Conservation (phyloP, 2,797 vertebrate species). For the Fistularia commersonii region DNA sequence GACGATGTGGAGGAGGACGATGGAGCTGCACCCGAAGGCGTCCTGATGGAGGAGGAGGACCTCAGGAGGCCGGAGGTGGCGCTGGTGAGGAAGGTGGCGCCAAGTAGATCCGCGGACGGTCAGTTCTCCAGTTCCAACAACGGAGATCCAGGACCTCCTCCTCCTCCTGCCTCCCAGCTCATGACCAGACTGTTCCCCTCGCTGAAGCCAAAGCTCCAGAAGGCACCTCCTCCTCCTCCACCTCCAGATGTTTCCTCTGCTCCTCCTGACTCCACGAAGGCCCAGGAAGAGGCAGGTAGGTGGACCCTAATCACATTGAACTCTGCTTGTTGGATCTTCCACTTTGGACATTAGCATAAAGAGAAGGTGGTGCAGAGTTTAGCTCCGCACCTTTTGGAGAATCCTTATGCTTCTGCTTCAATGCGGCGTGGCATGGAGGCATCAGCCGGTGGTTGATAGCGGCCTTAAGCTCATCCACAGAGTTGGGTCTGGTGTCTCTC, state of each 20-base stretch:
- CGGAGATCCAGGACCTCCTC: slow-evolving; percentile 52
- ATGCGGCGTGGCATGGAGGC: too few species aligned
- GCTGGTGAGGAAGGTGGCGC: slow-evolving; percentile 81
- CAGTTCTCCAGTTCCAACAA: slow-evolving; percentile 10
- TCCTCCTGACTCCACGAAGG: slow-evolving; percentile 19
- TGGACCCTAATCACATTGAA: not conserved
- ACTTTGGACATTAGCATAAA: too few species aligned
- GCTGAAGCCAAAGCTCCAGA: slow-evolving; percentile 79
- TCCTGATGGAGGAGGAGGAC: slow-evolving; percentile 2
- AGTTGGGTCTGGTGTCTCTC: too few species aligned
- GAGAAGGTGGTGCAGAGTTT: too few species aligned
- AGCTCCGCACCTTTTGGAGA: too few species aligned
- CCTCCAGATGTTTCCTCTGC: slow-evolving; percentile 24
- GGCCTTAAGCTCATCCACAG: too few species aligned
- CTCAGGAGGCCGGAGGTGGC: slow-evolving; percentile 51
- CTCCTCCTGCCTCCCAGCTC: slow-evolving; percentile 81
- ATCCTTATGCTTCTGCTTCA: too few species aligned
- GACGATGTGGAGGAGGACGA: slow-evolving; percentile 78
- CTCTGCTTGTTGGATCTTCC: not conserved
- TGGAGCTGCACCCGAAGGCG: slow-evolving; percentile 10
- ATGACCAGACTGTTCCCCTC: slow-evolving; percentile 88
- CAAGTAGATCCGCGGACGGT: slow-evolving; percentile 66
- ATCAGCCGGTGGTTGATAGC: too few species aligned
- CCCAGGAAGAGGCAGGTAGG: slow-evolving; percentile 60
- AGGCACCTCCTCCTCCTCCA: slow-evolving; percentile 53